Evolutionary conservation across 2,888 invertebrate genomes (phyloP).

Genomic region (Entomobrya multifasciata): DNA sequence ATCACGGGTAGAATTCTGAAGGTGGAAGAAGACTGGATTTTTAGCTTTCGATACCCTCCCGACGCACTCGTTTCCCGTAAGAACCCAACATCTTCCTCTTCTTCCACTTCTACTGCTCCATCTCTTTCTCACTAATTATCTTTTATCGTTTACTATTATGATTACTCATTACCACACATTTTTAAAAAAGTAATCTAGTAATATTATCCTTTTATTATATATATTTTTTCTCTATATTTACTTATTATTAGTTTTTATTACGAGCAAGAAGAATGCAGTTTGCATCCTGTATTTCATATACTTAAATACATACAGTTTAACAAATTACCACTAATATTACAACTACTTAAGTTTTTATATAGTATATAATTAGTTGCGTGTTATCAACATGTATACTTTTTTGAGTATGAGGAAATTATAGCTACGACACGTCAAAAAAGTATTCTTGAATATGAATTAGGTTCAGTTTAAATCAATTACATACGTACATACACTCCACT

Average conservation of each 20-base stretch:
- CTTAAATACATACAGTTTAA: background rate
- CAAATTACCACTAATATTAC: no score
- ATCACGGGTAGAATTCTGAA: slow-evolving; percentile 95
- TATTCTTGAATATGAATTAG: background rate
- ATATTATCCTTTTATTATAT: background rate
- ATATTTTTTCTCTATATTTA: background rate
- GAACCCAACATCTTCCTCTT: slow-evolving; percentile 79
- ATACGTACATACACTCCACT: background rate
- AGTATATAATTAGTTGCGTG: no score
- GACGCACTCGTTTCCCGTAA: slow-evolving; percentile 83
- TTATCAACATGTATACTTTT: no score
- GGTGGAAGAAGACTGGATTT: slow-evolving; percentile 97
- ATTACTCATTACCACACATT: background rate
- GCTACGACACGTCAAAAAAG: no score
- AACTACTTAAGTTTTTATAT: no score
- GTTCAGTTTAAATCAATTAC: background rate
- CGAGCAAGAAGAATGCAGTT: background rate
- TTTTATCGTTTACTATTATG: background rate
- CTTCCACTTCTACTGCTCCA: background rate
- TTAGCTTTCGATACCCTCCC: slow-evolving; percentile 95
- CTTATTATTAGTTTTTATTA: no score
- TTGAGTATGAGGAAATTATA: no score
- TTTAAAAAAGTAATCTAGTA: background rate
- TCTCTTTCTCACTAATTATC: slow-evolving; percentile 63
- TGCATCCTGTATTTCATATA: background rate